Conservation (phyloP, 2,113 vertebrate species). For the Carettochelys insculpta region DNA sequence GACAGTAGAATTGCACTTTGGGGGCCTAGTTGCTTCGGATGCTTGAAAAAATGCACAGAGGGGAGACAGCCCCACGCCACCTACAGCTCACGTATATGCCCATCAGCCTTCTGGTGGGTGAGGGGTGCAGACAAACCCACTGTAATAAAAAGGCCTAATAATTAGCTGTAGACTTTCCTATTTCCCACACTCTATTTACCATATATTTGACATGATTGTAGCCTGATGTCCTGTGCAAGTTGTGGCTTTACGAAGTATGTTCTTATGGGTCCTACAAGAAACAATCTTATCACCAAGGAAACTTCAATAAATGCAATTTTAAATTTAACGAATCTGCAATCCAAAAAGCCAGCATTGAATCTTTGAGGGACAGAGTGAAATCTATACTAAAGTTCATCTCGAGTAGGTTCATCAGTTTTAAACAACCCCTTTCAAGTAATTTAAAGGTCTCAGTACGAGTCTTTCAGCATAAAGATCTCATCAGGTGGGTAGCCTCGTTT, state of each 20-base stretch:
- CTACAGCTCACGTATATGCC: neutral
- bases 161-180: neutral
- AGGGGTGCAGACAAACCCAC: neutral
- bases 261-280: neutral
- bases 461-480: neutral
- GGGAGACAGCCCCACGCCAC: neutral
- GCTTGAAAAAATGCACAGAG: accelerated
- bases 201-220: neutral
- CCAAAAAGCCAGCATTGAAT: neutral
- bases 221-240: neutral
- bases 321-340: neutral
- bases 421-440: neutral
- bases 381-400: too few relatives aligned
- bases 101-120: neutral
- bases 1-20: too few relatives aligned
- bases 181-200: accelerated
- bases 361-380: neutral
- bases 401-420: too few relatives aligned
- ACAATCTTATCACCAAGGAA: neutral
- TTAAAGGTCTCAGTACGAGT: accelerated
- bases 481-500: neutral
- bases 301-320: neutral
- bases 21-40: too few relatives aligned
- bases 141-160: neutral
- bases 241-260: too few relatives aligned